Evolutionary conservation across 2,797 vertebrate genomes (phyloP).

Genomic region (Microcaecilia unicolor): DNA sequence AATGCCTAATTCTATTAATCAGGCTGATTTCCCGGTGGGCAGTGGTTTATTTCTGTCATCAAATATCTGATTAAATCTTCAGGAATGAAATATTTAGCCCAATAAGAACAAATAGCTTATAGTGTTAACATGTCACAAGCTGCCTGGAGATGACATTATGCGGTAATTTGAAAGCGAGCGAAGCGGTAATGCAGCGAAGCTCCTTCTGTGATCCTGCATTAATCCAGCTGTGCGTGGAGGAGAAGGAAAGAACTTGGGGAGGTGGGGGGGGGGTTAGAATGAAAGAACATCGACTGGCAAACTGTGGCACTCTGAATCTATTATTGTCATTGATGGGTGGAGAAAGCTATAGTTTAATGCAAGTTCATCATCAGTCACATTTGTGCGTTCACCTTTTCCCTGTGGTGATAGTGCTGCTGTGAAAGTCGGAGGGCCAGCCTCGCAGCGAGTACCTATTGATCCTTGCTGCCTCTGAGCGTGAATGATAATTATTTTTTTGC

Average conservation of each 20-base stretch:
- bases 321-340: slow-evolving; percentile 70
- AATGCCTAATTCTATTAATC: slow-evolving; percentile 71
- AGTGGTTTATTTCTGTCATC: slow-evolving; percentile 81
- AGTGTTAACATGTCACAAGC: slow-evolving; percentile 80
- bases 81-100: slow-evolving; percentile 70
- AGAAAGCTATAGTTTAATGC: slow-evolving; percentile 87
- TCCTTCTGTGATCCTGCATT: slow-evolving; percentile 89
- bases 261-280: slow-evolving; percentile 27
- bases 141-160: slow-evolving; percentile 69
- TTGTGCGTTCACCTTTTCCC: slow-evolving; percentile 36
- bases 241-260: slow-evolving; percentile 52
- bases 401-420: slow-evolving; percentile 40
- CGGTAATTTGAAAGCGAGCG: slow-evolving; percentile 86
- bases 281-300: slow-evolving; percentile 81
- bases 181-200: slow-evolving; percentile 74
- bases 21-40: slow-evolving; percentile 78
- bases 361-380: slow-evolving; percentile 59
- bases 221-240: slow-evolving; percentile 69
- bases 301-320: slow-evolving; percentile 85
- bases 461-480: slow-evolving; percentile 19
- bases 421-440: slow-evolving; percentile 32
- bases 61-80: slow-evolving; percentile 83
- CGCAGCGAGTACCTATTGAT: slow-evolving; percentile 49
- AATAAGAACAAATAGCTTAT: slow-evolving; percentile 69
- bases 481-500: slow-evolving; percentile 66